phyloP scores from a whole-genome alignment of 2,888 invertebrate species.

The Melanophora roralis region DNA sequence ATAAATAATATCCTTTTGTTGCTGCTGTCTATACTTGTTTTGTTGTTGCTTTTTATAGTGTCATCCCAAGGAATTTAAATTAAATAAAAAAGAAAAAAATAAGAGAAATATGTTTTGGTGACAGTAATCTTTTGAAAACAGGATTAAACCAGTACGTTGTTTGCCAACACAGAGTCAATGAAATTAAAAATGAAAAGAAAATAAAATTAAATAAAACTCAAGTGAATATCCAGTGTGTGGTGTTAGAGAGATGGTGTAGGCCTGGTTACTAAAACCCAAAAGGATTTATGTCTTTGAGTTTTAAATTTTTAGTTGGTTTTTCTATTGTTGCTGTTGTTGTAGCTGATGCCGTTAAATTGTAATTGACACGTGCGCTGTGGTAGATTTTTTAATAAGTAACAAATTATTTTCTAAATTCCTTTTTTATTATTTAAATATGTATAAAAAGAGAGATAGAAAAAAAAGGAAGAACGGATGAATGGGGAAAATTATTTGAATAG shows the following conservation, averaged over 20 bases:
- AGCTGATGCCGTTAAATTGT: conserved; percentile 56
- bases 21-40: conserved; percentile 1
- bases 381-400: conserved; percentile 71
- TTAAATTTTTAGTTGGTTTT: conserved; percentile 12
- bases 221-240: conserved; percentile 5
- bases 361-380: conserved; percentile 72
- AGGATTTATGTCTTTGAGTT: conserved; percentile 37
- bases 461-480: background rate
- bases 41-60: conserved; percentile 20
- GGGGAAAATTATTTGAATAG: background rate
- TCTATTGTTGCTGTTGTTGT: conserved; percentile 34
- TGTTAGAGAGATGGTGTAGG: conserved; percentile 19
- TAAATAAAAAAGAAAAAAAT: background rate
- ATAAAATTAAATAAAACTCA: conserved; percentile 21
- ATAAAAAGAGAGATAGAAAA: too few relatives aligned
- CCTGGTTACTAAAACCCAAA: conserved; percentile 53
- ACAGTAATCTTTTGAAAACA: conserved; percentile 76
- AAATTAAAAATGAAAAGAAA: conserved; percentile 24
- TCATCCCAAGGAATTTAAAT: conserved; percentile 29
- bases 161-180: conserved; percentile 42
- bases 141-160: conserved; percentile 72
- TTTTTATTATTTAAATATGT: conserved; percentile 18
- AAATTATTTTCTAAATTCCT: conserved; percentile 56
- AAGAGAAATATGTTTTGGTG: conserved; percentile 74
- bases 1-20: conserved; percentile 67